phyloP scores from a whole-genome alignment of 1,140 invertebrate genomes.

The Bombus difficillimus region DNA sequence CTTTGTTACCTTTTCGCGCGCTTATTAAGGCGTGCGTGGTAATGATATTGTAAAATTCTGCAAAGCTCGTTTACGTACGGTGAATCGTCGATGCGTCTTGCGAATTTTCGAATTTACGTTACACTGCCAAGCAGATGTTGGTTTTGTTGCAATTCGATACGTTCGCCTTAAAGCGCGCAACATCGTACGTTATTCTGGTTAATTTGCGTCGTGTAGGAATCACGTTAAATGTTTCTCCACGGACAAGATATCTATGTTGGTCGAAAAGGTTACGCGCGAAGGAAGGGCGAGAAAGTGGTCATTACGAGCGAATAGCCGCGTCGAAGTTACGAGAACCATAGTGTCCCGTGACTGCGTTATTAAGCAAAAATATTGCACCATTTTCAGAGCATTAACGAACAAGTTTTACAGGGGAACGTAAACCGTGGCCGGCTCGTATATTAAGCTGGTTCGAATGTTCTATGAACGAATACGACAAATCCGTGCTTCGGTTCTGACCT shows the following conservation, averaged over 20 bases:
- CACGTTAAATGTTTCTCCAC: background rate
- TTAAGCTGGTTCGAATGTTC: conserved; percentile 36
- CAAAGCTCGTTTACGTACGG: too few relatives aligned
- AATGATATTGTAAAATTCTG: background rate
- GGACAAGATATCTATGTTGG: conserved; percentile 1
- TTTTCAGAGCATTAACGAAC: conserved; percentile 50
- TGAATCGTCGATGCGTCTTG: background rate
- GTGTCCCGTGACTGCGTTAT: conserved; percentile 17
- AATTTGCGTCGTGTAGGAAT: background rate
- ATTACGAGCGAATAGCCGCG: background rate
- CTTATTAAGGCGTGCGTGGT: background rate
- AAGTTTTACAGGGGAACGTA: conserved; percentile 26
- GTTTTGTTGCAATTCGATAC: background rate
- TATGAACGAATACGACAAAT: conserved; percentile 64
- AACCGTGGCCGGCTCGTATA: conserved; percentile 35
- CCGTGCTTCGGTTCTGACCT: conserved; percentile 59
- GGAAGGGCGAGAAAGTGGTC: conserved; percentile 23
- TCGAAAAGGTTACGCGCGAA: background rate
- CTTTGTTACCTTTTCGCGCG: background rate
- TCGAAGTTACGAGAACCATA: conserved; percentile 8
- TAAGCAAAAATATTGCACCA: conserved; percentile 38
- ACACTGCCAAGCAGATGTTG: background rate
- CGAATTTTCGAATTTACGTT: background rate
- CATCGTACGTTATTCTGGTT: background rate
- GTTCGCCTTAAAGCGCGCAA: background rate